phyloP scores from a whole-genome alignment of 2,888 invertebrate species.

The Stratiomys singularior region DNA sequence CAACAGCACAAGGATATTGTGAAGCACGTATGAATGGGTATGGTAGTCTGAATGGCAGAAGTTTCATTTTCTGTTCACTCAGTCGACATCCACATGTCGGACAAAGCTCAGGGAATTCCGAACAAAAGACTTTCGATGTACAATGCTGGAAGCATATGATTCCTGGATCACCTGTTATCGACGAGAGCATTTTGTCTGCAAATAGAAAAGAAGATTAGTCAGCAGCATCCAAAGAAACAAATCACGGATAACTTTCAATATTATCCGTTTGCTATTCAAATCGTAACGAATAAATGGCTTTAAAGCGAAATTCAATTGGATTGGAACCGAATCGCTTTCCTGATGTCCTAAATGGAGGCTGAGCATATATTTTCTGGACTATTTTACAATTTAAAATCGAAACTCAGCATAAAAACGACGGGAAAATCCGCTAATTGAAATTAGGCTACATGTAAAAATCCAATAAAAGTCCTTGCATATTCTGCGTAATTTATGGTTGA shows the following conservation, averaged over 20 bases:
- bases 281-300: too few species aligned
- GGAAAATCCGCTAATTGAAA: too few species aligned
- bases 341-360: too few species aligned
- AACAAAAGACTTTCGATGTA: slow-evolving; percentile 83
- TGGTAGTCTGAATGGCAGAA: slow-evolving; percentile 85
- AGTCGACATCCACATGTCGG: slow-evolving; percentile 80
- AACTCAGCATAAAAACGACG: too few species aligned
- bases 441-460: too few species aligned
- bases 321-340: too few species aligned
- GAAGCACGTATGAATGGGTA: slow-evolving; percentile 87
- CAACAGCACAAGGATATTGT: slow-evolving; percentile 82
- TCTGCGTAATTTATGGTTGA: not conserved
- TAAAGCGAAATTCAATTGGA: too few species aligned
- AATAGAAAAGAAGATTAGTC: slow-evolving; percentile 1
- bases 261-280: too few species aligned
- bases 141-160: slow-evolving; percentile 94
- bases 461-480: too few species aligned
- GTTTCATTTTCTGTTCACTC: slow-evolving; percentile 67
- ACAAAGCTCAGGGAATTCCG: slow-evolving; percentile 79
- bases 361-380: too few species aligned
- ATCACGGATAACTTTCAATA: too few species aligned
- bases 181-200: slow-evolving; percentile 56
- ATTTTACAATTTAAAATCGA: too few species aligned
- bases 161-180: slow-evolving; percentile 73
- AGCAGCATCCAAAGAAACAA: not conserved